Evolutionary conservation across 2,113 vertebrate species (phyloP), one percentile per base, ranked within the genome.

Genomic region (Ochotona curzoniae): DNA sequence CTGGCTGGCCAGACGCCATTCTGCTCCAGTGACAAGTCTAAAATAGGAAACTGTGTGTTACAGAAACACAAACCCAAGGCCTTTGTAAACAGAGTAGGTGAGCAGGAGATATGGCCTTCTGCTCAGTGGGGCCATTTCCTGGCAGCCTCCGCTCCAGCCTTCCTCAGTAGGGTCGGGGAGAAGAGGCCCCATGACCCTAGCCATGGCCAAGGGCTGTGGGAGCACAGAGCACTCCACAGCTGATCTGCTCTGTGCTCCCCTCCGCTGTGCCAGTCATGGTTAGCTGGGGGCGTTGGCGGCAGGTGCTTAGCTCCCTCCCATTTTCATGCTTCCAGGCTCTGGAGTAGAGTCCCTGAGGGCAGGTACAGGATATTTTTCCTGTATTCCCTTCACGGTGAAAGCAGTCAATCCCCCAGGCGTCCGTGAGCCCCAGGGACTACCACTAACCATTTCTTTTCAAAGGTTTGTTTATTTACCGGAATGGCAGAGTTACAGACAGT

Each of bases 1-100:
- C 71, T 90, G 82, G 21, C 88, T 85, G 73, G 94, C 79, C 69
- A 90, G 60, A 60, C 60, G 91, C 91, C 76, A 76, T 78, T 49
- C 66, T 83, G 54, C 93, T 84, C 71, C 60, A 89, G 49, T 64
- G 87, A 87, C 91, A 91, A 54, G 76, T 91, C 89, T 89, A 95
- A 96, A 96, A 90, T 47, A 95, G 84, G 87, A 96, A 93, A 67
- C 28, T 8, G 5, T 83, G 94, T 93, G 80, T 49, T 89, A 71
- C 93, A 89, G 93, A 94, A 96, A 96, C 71, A 83, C 51, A 87
- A 89, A 95, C 88, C 47, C 26, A 13, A 35, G 51, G 66, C 51
- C 32, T 78, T 30, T 60, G 87, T 91, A 80, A 86, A 44, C 25
- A 44, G 57, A 83, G 64, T 51, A 83, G 66, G 25, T 60, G 32